Evolutionary conservation across 2,888 invertebrate species (phyloP), one percentile per base, ranked within the genome.

Genomic region (Ormyrus thymus): DNA sequence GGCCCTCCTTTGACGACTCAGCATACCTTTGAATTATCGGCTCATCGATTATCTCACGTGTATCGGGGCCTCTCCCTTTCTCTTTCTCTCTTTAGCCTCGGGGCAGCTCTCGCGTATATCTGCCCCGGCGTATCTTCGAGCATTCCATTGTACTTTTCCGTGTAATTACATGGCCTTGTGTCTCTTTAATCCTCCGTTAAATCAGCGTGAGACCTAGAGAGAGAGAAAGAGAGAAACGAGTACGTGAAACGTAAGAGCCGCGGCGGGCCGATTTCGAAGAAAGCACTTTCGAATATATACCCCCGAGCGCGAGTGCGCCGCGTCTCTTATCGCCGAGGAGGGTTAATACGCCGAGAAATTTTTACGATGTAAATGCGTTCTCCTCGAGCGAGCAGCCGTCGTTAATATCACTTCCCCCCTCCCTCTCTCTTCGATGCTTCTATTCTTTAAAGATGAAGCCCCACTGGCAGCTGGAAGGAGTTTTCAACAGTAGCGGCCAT

Each of bases 61-160:
- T 65, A 78, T 78, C 70, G 62, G 65, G 48, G 55, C 29, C 48
- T 59, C 66, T 58, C 56, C 46, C 66, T 50, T 29, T 29, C 56
- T 7, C n/a, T 58, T 15, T 8, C 58, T 15, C 15, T 58, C 46
- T 6, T 15, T 13, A 15, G 80, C 84, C 84, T 86, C 85, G 83
- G 83, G 82, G 81, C 29, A 29, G 81, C 72, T 75, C 83, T 83
- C 84, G 84, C 85, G 84, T 83, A 64, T 55, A 64, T 55, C 64
- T 58, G 84, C 85, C 83, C 4, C 78, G 82, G 85, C 86, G 86
- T 87, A 85, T 85, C 87, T 83, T 83, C 82, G 83, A 83, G 84
- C 85, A 87, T 88, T 87, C 87, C 87, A 87, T 87, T 86, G 85
- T 87, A 83, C 64, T 69, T 86, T 87, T 86, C 84, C 83, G 78